Base-by-base conservation (phyloP, 2,888 invertebrate genomes). In the Synergus itoensis region DNA sequence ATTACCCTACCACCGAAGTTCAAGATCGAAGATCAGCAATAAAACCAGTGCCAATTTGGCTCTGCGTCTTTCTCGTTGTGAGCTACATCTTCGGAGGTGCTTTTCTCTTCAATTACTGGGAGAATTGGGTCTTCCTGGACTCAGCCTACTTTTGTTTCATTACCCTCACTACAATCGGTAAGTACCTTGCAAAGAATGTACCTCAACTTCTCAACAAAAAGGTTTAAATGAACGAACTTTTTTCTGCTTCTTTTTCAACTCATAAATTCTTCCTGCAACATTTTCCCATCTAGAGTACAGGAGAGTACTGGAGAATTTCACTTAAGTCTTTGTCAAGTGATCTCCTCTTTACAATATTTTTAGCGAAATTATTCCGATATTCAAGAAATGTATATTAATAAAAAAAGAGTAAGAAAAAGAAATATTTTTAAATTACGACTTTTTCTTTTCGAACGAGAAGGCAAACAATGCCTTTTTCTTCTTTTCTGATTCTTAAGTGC, bases 101-200 rank as follows among this genome's bases (percentile, higher is more conserved):
- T 1, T 96, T 95, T 88, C 94, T 98, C 12, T 98, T 98, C 93
- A 94, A 95, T 86, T 94, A 94, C 69, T 98, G 97, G 97, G 98
- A 98, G 92, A 93, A 94, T 28, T 98, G 98, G 98, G 94, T 94
- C 0, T 96, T 96, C 89, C 93, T 98, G 81, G 97, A 98, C 91
- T 96, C 97, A 0, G 97, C 97, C 1, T 98, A 98, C 92, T 98
- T 98, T 93, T 98, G 98, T 92, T 98, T 98, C 93, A 97, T 98
- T 87, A 98, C 98, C 0, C 94, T 98, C 84, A 98, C 98, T 36
- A 98, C 98, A 1, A 98, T 98, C 80, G 98, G 94, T 93, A 80
- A 81, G 88, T 79, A 63, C 18, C 69, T 53, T n/a, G 64, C 36
- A 28, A 76, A 57, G 18, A 76, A 57, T 57, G n/a, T 43, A 48